Percentiles rank a stretch among this genome's conserved stretches.
Evolutionary conservation across 2,888 invertebrate species (phyloP).

Genomic region (Nebria salina): DNA sequence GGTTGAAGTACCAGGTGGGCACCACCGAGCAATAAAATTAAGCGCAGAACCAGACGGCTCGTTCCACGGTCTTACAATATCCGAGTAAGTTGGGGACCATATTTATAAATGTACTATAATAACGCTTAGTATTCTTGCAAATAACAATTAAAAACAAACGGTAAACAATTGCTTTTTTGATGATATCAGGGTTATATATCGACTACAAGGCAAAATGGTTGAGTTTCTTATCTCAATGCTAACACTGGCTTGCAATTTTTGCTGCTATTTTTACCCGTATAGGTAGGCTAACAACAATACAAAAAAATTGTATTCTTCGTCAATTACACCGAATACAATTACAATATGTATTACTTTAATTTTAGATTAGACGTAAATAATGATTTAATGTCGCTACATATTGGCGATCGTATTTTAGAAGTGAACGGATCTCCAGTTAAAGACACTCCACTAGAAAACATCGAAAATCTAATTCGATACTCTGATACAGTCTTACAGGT

Average conservation of each 20-base stretch:
- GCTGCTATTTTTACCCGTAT: conserved; percentile 74
- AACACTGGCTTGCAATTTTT: conserved; percentile 75
- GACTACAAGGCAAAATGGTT: conserved; percentile 74
- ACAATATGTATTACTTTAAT: conserved; percentile 19
- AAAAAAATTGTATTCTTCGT: conserved; percentile 27
- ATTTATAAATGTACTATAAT: not conserved
- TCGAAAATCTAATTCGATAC: conserved; percentile 77
- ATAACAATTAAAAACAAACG: not conserved
- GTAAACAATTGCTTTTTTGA: not conserved
- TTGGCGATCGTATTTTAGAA: conserved; percentile 93
- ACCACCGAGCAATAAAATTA: conserved; percentile 72
- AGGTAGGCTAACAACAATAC: conserved; percentile 64
- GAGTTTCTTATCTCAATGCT: conserved; percentile 76
- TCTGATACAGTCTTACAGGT: conserved; percentile 82
- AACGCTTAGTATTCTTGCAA: not conserved
- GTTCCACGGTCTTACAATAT: conserved; percentile 74
- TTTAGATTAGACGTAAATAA: conserved; percentile 82
- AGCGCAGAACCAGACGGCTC: conserved; percentile 67
- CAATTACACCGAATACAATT: not conserved
- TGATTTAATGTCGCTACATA: conserved; percentile 84
- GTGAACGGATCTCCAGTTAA: conserved; percentile 90
- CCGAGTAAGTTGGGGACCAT: conserved; percentile 68
- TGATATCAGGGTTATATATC: conserved; percentile 68
- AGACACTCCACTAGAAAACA: conserved; percentile 80
- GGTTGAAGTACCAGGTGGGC: conserved; percentile 79